A percentile compares a stretch with the other conserved stretches of the same genome.
These are phyloP conservation scores for Calvadosia cruxmelitensis DNA, from an alignment of 30 jellyfish, hydroid and myxozoan genomes.

Conservation along the genomic window DNA sequence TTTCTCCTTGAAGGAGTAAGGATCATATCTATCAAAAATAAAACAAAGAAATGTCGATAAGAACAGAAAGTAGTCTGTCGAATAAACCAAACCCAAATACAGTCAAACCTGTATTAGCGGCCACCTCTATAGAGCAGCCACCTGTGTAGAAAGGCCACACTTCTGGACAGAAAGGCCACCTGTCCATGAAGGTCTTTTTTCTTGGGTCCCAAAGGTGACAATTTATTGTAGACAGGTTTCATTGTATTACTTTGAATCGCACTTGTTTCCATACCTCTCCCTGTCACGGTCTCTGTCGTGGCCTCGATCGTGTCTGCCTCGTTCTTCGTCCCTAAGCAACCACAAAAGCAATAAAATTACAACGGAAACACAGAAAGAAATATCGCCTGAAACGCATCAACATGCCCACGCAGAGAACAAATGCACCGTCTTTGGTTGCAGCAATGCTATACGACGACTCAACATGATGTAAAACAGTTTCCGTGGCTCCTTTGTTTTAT, in stretches of 20 bases:
- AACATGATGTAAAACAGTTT: no score
- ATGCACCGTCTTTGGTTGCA: no score
- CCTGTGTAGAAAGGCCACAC: no score
- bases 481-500: no score
- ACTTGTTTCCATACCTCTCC: neutral
- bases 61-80: neutral
- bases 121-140: no score
- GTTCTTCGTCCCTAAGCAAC: slow-evolving; percentile 66
- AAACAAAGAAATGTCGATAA: neutral
- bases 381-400: neutral
- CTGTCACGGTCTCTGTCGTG: neutral
- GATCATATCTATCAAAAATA: slow-evolving; percentile 55
- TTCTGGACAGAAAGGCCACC: no score
- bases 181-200: no score
- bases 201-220: no score
- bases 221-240: no score
- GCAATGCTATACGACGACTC: no score
- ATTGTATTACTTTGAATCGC: neutral
- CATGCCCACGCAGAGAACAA: neutral
- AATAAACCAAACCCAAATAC: no score
- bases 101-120: no score
- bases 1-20: slow-evolving; percentile 90
- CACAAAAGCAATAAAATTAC: neutral
- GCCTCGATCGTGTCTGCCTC: slow-evolving; percentile 56
- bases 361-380: neutral